A percentile compares a stretch with the other conserved stretches of the same genome.
Conservation (phyloP, 2,888 invertebrate species). For the Troides helena region DNA sequence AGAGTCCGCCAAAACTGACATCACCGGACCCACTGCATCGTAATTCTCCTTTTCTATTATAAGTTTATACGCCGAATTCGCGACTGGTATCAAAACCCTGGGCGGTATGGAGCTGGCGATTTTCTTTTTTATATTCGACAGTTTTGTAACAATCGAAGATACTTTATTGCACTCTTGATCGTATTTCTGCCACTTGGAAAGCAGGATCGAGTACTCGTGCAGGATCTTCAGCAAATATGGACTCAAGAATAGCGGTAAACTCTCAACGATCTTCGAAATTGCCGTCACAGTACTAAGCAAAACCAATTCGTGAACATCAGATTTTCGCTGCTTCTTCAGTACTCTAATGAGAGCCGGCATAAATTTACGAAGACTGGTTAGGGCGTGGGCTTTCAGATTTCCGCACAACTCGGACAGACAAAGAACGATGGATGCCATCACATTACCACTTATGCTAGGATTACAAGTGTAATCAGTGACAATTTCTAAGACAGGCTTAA, state of each 20-base stretch:
- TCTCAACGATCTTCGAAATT: slow-evolving; percentile 89
- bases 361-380: slow-evolving; percentile 87
- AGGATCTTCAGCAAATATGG: slow-evolving; percentile 89
- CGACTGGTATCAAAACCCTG: slow-evolving; percentile 87
- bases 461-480: slow-evolving; percentile 82
- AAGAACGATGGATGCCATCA: slow-evolving; percentile 86
- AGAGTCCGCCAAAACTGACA: slow-evolving; percentile 88
- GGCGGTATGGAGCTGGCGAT: slow-evolving; percentile 85
- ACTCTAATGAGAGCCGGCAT: slow-evolving; percentile 87
- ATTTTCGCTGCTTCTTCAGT: slow-evolving; percentile 81
- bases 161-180: slow-evolving; percentile 75
- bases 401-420: slow-evolving; percentile 90
- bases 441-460: slow-evolving; percentile 76
- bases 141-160: slow-evolving; percentile 77
- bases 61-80: slow-evolving; percentile 82
- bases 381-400: slow-evolving; percentile 86
- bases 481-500: slow-evolving; percentile 84
- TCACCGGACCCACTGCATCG: slow-evolving; percentile 83
- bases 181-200: slow-evolving; percentile 73
- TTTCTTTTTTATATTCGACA: slow-evolving; percentile 83
- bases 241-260: slow-evolving; percentile 90
- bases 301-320: slow-evolving; percentile 80
- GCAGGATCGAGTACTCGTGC: slow-evolving; percentile 81
- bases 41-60: slow-evolving; percentile 81
- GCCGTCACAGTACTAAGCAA: slow-evolving; percentile 88